phyloP scores from a whole-genome alignment of 2,797 vertebrate genomes.

The Hybognathus amarus region DNA sequence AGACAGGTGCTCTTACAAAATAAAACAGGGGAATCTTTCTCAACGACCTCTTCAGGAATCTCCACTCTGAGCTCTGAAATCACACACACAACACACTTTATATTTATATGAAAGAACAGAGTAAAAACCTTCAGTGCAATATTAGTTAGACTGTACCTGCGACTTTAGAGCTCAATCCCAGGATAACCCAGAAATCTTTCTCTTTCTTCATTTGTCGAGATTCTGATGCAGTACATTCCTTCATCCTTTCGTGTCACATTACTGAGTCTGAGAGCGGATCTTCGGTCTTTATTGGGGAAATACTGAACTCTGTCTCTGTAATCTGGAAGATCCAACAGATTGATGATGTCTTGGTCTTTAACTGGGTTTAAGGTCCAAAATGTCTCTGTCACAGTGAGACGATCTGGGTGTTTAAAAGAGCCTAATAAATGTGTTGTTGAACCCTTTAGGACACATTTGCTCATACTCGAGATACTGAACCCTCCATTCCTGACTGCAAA shows the following conservation, averaged over 20 bases:
- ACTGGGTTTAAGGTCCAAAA: background rate
- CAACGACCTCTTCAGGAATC: slow-evolving; percentile 9
- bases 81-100: background rate
- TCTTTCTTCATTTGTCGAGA: accelerated
- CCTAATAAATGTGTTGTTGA: background rate
- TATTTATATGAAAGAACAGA: background rate
- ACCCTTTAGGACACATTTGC: background rate
- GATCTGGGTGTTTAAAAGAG: background rate
- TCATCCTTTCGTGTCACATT: background rate
- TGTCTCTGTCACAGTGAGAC: accelerated
- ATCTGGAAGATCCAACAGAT: background rate
- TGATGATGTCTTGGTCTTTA: accelerated
- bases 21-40: background rate
- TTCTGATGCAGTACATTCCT: background rate
- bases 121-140: background rate
- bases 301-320: background rate
- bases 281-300: accelerated
- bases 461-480: background rate
- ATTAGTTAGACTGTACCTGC: slow-evolving; percentile 2
- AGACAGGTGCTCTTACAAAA: background rate
- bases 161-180: background rate
- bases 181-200: accelerated
- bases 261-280: accelerated
- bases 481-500: accelerated
- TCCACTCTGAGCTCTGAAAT: slow-evolving; percentile 14